Evolutionary conservation across 2,797 vertebrate genomes (phyloP).

Genomic region (Tapirus indicus): DNA sequence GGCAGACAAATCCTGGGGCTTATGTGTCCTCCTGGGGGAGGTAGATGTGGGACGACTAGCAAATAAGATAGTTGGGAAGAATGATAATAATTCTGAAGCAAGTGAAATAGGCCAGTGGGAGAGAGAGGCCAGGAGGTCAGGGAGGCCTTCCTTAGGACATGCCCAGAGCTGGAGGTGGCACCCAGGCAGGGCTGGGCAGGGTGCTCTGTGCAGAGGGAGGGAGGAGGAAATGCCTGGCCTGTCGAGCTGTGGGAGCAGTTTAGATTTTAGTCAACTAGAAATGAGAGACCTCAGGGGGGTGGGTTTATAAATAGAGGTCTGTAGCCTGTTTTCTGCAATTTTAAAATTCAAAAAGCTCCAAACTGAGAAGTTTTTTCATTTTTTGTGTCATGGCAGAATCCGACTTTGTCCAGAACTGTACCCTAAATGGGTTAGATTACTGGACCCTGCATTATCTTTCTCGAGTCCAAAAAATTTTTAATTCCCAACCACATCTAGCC

Average conservation of each 20-base stretch:
- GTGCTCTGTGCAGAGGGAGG: neutral
- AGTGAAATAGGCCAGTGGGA: rapidly evolving
- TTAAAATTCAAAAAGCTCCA: neutral
- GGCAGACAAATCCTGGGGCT: neutral
- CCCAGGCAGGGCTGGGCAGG: neutral
- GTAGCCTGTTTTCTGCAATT: neutral
- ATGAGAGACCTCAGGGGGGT: neutral
- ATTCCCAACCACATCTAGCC: neutral
- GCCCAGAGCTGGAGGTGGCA: neutral
- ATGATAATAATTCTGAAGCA: neutral
- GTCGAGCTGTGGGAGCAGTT: rapidly evolving
- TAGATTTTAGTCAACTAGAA: neutral
- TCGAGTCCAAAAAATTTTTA: too few species aligned
- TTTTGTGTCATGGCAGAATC: neutral
- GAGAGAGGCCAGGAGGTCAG: neutral
- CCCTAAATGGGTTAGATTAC: rapidly evolving
- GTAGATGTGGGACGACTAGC: neutral
- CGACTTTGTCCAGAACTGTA: neutral
- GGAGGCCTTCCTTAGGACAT: neutral
- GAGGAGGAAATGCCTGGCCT: neutral
- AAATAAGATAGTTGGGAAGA: too few species aligned
- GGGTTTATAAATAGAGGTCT: neutral
- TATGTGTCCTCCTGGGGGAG: neutral
- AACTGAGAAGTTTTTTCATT: neutral
- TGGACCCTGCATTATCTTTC: neutral